These are phyloP conservation scores for Erannis defoliaria DNA, from an alignment of 2,888 invertebrate genomes.

Conservation along the genomic window DNA sequence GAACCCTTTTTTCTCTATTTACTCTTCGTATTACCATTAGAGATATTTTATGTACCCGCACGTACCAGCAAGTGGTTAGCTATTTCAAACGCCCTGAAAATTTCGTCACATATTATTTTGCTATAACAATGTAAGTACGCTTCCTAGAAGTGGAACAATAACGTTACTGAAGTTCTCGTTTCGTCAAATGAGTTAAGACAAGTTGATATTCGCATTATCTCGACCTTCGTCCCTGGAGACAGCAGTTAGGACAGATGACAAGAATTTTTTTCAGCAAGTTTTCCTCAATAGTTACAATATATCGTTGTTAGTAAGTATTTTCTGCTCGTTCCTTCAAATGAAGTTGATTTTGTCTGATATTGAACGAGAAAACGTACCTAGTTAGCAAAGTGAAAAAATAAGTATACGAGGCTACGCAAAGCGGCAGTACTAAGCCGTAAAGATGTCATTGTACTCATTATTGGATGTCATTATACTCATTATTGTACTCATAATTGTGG, in stretches of 20 bases:
- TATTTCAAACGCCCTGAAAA: not conserved
- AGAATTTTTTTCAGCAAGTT: conserved; percentile 37
- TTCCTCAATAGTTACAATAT: conserved; percentile 36
- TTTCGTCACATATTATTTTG: conserved; percentile 9
- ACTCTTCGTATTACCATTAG: no score
- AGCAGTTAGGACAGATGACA: conserved; percentile 39
- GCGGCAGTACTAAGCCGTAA: no score
- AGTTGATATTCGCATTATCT: conserved; percentile 48
- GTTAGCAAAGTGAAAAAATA: not conserved
- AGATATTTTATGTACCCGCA: no score
- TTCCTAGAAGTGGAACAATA: conserved; percentile 32
- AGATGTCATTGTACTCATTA: no score
- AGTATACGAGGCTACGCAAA: no score
- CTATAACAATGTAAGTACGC: not conserved
- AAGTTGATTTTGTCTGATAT: not conserved
- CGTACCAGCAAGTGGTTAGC: not conserved
- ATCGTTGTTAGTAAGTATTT: conserved; percentile 30
- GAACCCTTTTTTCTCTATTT: no score
- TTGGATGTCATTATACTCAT: no score
- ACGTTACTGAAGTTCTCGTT: conserved; percentile 43
- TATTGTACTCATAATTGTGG: no score
- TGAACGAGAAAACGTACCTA: not conserved
- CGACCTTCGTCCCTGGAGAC: conserved; percentile 43
- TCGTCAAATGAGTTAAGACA: conserved; percentile 47
- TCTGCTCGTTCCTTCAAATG: conserved; percentile 6